Evolutionary conservation across 2,113 vertebrate genomes (phyloP).

Genomic region (Pollachius pollachius): DNA sequence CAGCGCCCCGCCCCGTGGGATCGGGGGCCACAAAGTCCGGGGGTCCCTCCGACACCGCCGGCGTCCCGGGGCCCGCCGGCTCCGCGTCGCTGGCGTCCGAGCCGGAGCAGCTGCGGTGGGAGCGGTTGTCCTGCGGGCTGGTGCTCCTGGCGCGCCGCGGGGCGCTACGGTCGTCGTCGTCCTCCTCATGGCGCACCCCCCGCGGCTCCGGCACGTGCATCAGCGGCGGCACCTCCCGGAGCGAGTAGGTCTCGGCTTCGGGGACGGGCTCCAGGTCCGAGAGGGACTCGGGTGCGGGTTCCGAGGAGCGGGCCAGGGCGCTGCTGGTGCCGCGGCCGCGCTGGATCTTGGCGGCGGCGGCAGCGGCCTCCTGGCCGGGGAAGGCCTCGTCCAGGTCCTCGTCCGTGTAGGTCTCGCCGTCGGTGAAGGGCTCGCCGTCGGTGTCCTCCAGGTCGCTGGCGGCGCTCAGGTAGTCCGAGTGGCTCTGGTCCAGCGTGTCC

Average conservation of each 20-base stretch:
- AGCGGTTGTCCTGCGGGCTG: conserved; percentile 31
- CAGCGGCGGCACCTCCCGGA: conserved; percentile 59
- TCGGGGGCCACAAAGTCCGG: conserved; percentile 72
- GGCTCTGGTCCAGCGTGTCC: conserved; percentile 59
- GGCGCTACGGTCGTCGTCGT: conserved; percentile 28
- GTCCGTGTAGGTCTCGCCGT: conserved; percentile 77
- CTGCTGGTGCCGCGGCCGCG: neutral
- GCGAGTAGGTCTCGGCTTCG: neutral
- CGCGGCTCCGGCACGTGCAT: conserved; percentile 48
- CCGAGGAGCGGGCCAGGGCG: conserved; percentile 54
- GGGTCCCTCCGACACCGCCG: conserved; percentile 55
- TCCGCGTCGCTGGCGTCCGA: conserved; percentile 61
- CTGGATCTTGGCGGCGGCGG: conserved; percentile 37
- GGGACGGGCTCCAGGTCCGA: conserved; percentile 21
- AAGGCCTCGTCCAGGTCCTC: conserved; percentile 80
- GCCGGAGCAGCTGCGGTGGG: conserved; percentile 64
- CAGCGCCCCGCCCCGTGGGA: conserved; percentile 30
- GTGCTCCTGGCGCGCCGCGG: neutral
- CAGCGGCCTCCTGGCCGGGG: conserved; percentile 42
- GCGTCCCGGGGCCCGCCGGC: conserved; percentile 23
- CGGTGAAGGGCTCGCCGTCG: conserved; percentile 79
- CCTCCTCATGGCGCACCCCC: neutral
- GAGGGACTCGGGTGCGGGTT: conserved; percentile 54
- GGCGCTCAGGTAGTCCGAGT: conserved; percentile 87
- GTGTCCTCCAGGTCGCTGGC: conserved; percentile 94